Evolutionary conservation across 2,797 vertebrate species (phyloP).

Genomic region (Synaphobranchus kaupii): DNA sequence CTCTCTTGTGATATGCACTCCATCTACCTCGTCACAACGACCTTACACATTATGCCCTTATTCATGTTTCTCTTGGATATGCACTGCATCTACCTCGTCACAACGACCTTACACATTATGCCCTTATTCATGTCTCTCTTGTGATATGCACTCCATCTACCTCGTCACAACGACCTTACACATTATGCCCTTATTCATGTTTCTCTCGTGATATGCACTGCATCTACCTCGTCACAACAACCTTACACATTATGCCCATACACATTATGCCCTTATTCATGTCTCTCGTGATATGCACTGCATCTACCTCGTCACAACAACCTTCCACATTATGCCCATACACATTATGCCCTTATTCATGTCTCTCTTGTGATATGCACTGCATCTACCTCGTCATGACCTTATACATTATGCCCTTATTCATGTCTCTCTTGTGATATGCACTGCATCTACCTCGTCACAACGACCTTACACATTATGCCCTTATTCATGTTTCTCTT

Average conservation of each 20-base stretch:
- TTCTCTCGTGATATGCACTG: not conserved
- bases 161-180: not conserved
- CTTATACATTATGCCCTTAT: not conserved
- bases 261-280: not conserved
- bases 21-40: not conserved
- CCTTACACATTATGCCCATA: too few relatives aligned
- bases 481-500: not conserved
- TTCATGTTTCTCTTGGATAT: not conserved
- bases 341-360: not conserved
- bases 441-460: not conserved
- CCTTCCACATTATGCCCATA: too few relatives aligned
- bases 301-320: not conserved
- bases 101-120: not conserved
- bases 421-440: not conserved
- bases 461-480: not conserved
- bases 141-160: not conserved
- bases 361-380: not conserved
- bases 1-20: not conserved
- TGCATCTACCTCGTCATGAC: not conserved
- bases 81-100: not conserved
- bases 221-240: not conserved
- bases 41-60: not conserved
- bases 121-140: not conserved
- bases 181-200: not conserved
- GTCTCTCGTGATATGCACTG: not conserved